phyloP scores from a whole-genome alignment of 2,888 invertebrate genomes.

The Taphrorychus bicolor region DNA sequence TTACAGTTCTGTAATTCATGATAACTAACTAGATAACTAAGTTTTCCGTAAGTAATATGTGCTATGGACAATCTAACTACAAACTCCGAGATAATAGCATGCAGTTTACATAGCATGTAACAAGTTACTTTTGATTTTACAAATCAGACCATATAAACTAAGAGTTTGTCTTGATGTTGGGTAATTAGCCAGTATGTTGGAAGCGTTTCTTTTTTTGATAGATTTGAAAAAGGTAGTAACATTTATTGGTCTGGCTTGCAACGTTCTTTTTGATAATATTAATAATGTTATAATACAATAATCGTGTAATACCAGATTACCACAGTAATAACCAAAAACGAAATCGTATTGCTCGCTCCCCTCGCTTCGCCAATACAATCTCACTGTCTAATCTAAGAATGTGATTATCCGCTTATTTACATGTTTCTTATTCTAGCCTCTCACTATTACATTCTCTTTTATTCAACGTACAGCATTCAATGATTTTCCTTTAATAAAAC shows the following conservation, averaged over 20 bases:
- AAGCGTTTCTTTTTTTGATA: not conserved
- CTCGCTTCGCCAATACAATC: conserved; percentile 55
- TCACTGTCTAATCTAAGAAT: conserved; percentile 46
- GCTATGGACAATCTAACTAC: conserved; percentile 60
- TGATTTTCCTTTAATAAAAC: conserved; percentile 33
- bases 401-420: conserved; percentile 58
- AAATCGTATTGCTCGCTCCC: conserved; percentile 57
- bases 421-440: conserved; percentile 49
- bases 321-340: conserved; percentile 48
- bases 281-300: conserved; percentile 44
- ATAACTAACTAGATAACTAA: conserved; percentile 43
- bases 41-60: conserved; percentile 47
- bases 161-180: not conserved
- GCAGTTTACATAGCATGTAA: conserved; percentile 59
- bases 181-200: not conserved
- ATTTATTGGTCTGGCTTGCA: conserved; percentile 45
- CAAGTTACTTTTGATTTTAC: conserved; percentile 36
- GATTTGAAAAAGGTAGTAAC: not conserved
- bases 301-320: conserved; percentile 52
- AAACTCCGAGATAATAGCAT: conserved; percentile 54
- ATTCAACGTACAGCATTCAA: conserved; percentile 26
- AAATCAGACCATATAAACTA: conserved; percentile 28
- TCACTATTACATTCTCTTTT: conserved; percentile 51
- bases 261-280: conserved; percentile 12
- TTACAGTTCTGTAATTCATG: conserved; percentile 34